Evolutionary conservation across 2,888 invertebrate species (phyloP).

Genomic region (Oscheius onirici): DNA sequence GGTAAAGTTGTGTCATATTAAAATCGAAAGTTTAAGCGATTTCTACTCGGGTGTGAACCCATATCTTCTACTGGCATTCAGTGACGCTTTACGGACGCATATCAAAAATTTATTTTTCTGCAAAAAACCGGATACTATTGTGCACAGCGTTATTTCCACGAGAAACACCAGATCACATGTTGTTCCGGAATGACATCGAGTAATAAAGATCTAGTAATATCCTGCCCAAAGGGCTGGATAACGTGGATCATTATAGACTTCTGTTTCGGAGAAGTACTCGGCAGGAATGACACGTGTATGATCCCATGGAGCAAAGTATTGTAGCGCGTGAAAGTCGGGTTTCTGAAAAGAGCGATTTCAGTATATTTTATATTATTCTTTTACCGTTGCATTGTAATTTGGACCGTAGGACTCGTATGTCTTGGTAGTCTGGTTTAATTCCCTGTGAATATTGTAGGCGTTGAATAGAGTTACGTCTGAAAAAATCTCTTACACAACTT

Average conservation of each 20-base stretch:
- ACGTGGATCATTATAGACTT: conserved; percentile 7
- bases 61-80: conserved; percentile 27
- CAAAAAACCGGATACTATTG: not conserved
- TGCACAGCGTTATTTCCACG: conserved; percentile 15
- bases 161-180: not conserved
- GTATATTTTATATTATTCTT: conserved; percentile 7
- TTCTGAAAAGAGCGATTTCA: not conserved
- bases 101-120: not conserved
- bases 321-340: conserved; percentile 25
- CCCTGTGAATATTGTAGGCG: conserved; percentile 27
- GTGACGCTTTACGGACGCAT: conserved; percentile 26
- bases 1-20: not conserved
- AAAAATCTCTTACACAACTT: conserved; percentile 1
- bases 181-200: too few species aligned
- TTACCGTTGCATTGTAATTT: not conserved
- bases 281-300: conserved; percentile 12
- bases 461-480: conserved; percentile 42
- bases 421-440: not conserved
- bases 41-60: conserved; percentile 31
- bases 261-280: conserved; percentile 8
- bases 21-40: conserved; percentile 17
- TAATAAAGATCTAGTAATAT: not conserved
- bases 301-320: conserved; percentile 13
- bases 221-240: conserved; percentile 27
- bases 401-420: conserved; percentile 23